Conservation (phyloP, 2,888 invertebrate species). For the Dolichopus griseipennis region DNA sequence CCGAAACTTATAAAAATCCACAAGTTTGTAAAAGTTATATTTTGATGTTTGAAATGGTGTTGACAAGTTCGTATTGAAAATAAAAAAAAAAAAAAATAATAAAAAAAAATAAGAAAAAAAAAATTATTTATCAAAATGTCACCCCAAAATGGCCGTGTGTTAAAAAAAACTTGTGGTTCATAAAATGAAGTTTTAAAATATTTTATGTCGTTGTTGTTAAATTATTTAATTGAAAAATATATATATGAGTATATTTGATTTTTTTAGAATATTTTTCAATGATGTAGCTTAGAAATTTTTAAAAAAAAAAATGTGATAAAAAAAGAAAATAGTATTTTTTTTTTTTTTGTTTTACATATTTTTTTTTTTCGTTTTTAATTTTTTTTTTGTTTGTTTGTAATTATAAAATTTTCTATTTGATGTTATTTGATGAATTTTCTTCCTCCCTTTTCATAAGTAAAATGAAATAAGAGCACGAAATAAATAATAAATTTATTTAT, state of each 20-base stretch:
- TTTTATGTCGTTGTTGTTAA: background rate
- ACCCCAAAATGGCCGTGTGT: background rate
- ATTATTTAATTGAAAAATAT: background rate
- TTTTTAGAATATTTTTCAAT: background rate
- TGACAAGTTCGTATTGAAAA: background rate
- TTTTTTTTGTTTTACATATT: too few relatives aligned
- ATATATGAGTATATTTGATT: background rate
- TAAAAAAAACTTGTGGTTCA: background rate
- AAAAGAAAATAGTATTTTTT: background rate
- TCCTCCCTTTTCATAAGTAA: background rate
- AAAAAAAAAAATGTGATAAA: background rate
- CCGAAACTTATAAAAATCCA: background rate
- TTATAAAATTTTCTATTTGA: background rate
- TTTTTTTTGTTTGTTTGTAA: background rate
- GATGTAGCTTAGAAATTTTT: background rate
- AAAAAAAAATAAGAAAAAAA: background rate
- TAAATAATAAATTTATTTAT: background rate
- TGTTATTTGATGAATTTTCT: background rate
- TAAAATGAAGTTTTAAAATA: too few relatives aligned
- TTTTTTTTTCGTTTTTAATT: background rate
- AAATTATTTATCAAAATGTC: background rate
- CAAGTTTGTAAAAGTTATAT: background rate
- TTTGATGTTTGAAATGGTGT: background rate
- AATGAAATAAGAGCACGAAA: slow-evolving; percentile 6
- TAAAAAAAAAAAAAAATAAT: background rate